Conservation (phyloP, 2,888 invertebrate species). For the Euplagia quadripunctaria region DNA sequence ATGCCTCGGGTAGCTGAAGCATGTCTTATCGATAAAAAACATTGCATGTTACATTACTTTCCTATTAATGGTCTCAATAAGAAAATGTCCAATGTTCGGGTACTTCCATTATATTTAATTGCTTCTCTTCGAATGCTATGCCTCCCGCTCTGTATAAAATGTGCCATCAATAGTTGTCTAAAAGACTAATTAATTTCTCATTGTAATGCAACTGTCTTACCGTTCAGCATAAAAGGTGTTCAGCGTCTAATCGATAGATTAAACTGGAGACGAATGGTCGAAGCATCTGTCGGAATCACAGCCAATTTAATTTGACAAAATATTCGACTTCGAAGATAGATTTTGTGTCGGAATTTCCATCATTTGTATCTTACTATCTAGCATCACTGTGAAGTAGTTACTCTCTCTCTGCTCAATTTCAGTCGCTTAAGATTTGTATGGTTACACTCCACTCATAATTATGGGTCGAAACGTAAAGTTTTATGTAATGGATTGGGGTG, state of each 20-base stretch:
- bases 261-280: slow-evolving; percentile 5
- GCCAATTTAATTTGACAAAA: slow-evolving; percentile 7
- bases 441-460: no score
- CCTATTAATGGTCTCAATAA: not conserved
- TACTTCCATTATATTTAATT: not conserved
- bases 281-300: slow-evolving; percentile 2
- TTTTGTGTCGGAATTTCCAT: not conserved
- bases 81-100: not conserved
- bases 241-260: slow-evolving; percentile 5
- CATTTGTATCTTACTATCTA: not conserved
- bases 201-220: no score
- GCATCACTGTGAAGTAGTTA: not conserved
- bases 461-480: no score
- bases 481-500: no score
- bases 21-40: not conserved
- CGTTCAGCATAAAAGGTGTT: not conserved
- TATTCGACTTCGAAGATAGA: not conserved
- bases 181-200: not conserved
- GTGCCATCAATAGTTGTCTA: not conserved
- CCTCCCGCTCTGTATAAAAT: not conserved
- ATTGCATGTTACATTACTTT: not conserved
- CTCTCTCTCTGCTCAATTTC: not conserved
- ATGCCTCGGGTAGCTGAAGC: no score
- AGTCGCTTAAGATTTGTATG: no score
- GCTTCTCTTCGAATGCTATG: no score